Evolutionary conservation across 2,888 invertebrate species (phyloP).

Genomic region (Ceriagrion tenellum): DNA sequence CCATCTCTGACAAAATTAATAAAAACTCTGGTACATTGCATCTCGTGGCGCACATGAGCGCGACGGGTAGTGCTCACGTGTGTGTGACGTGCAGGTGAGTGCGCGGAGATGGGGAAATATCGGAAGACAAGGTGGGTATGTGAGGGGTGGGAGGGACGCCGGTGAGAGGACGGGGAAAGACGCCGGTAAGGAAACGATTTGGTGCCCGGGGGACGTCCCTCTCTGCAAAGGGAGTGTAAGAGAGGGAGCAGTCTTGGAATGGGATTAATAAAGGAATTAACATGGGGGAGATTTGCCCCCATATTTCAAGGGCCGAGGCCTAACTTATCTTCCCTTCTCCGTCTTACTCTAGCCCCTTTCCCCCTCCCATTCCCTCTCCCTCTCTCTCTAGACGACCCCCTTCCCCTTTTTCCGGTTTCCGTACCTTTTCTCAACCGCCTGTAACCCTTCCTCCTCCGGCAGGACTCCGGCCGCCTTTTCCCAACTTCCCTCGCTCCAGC

Average conservation of each 20-base stretch:
- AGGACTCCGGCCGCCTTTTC: not conserved
- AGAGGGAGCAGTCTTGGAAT: constrained; percentile 48
- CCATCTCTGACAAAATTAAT: not conserved
- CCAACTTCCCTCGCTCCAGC: not conserved
- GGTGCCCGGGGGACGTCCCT: constrained; percentile 41
- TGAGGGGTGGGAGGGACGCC: not conserved
- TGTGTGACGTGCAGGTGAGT: not conserved
- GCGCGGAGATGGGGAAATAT: not conserved
- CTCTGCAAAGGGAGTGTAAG: not conserved
- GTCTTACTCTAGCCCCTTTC: not conserved
- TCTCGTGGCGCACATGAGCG: not conserved
- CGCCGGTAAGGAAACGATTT: constrained; percentile 44
- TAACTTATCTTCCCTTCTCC: constrained; percentile 48
- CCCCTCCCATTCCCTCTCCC: not conserved
- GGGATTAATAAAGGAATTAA: constrained; percentile 67
- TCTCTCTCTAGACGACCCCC: not conserved
- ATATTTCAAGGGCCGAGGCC: constrained; percentile 57
- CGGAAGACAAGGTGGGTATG: not conserved
- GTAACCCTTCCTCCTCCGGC: not conserved
- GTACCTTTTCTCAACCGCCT: not conserved
- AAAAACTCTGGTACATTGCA: not conserved
- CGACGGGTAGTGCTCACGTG: not conserved
- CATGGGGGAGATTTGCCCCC: constrained; percentile 62
- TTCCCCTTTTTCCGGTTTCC: not conserved
- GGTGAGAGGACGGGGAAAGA: not conserved